Conservation (phyloP, 2,797 vertebrate genomes). For the Psittacula echo region DNA sequence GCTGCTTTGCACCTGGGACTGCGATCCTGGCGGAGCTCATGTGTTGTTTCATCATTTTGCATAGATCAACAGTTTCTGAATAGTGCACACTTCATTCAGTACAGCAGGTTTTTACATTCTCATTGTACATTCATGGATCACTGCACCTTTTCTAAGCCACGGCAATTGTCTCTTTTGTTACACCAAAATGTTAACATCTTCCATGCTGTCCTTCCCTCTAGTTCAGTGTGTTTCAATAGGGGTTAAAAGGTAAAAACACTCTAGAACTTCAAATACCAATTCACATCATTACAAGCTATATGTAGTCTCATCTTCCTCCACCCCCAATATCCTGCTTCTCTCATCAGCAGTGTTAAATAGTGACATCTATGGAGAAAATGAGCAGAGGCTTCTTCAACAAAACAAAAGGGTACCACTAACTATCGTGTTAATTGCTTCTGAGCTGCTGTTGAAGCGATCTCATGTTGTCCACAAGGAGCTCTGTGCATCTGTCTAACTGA, state of each 20-base stretch:
- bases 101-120: conserved; percentile 55
- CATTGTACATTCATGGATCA: conserved; percentile 52
- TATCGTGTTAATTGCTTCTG: not conserved
- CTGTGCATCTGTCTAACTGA: not conserved
- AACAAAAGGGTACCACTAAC: not conserved
- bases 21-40: conserved; percentile 19
- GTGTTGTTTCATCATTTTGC: conserved; percentile 36
- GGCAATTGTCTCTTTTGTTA: conserved; percentile 46
- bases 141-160: conserved; percentile 41
- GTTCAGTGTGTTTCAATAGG: conserved; percentile 50
- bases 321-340: not conserved
- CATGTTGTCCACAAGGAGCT: not conserved
- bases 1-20: conserved; percentile 58
- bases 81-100: conserved; percentile 27
- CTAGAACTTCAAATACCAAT: not conserved
- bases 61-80: conserved; percentile 59
- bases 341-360: not conserved
- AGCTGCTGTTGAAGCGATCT: not conserved
- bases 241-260: conserved; percentile 55
- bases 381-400: not conserved
- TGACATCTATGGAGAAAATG: not conserved
- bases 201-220: conserved; percentile 41
- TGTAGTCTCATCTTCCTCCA: not conserved
- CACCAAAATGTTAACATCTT: conserved; percentile 56
- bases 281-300: not conserved